phyloP scores from a whole-genome alignment of 2,113 vertebrate species.

The Brachionichthys hirsutus region DNA sequence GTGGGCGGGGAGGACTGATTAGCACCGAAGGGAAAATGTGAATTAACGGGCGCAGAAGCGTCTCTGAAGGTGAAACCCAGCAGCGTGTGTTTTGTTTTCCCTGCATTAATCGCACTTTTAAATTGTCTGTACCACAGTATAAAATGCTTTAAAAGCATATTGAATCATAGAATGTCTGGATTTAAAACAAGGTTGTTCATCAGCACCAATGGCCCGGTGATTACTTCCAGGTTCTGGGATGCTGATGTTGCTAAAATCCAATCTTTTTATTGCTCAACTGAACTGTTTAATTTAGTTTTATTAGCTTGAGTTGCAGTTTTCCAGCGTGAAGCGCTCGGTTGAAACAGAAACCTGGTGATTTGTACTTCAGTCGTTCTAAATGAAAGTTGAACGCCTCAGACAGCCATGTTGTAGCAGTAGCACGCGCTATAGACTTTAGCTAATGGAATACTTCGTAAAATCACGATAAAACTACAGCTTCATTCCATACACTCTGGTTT shows the following conservation, averaged over 20 bases:
- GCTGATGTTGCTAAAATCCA: neutral
- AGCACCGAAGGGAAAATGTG: conserved; percentile 24
- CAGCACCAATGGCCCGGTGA: conserved; percentile 16
- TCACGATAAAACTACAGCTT: too few relatives aligned
- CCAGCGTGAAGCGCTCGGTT: too few relatives aligned
- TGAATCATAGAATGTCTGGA: conserved; percentile 16
- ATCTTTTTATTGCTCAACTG: conserved; percentile 1
- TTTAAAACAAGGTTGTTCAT: conserved; percentile 16
- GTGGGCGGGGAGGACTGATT: conserved; percentile 42
- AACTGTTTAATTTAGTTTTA: neutral
- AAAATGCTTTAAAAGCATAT: conserved; percentile 36
- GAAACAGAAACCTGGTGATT: too few relatives aligned
- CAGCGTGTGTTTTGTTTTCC: conserved; percentile 4
- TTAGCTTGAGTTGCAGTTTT: too few relatives aligned
- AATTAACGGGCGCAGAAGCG: conserved; percentile 21
- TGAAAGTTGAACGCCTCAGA: too few relatives aligned
- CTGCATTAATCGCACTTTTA: conserved; percentile 10
- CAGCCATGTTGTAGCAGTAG: too few relatives aligned
- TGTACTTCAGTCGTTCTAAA: too few relatives aligned
- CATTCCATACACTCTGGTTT: too few relatives aligned
- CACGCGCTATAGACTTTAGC: too few relatives aligned
- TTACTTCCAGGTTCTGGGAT: conserved; percentile 27
- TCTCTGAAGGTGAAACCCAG: neutral
- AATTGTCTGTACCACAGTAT: conserved; percentile 18
- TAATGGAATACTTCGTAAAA: too few relatives aligned